Evolutionary conservation across 2,888 invertebrate species (phyloP).

Genomic region (Cinara cedri): DNA sequence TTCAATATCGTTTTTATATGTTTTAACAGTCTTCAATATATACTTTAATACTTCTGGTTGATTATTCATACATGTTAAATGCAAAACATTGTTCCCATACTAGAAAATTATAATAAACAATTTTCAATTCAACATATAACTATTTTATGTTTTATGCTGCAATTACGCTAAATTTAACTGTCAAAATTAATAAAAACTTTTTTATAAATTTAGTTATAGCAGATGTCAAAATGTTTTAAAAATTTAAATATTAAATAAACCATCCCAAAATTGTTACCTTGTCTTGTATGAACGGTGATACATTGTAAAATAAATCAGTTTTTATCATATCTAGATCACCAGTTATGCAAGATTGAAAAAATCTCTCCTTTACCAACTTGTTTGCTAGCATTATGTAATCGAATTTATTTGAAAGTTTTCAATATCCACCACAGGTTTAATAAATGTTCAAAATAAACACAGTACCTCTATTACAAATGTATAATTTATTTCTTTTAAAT

Average conservation of each 20-base stretch:
- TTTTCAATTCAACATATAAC: not conserved
- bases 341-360: constrained; percentile 22
- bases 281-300: constrained; percentile 14
- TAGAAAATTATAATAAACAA: constrained; percentile 2
- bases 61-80: constrained; percentile 38
- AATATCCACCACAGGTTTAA: too few species aligned
- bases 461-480: too few species aligned
- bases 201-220: not conserved
- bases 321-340: constrained; percentile 35
- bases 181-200: not conserved
- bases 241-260: not conserved
- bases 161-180: not conserved
- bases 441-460: too few species aligned
- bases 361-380: constrained; percentile 3
- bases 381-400: not conserved
- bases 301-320: constrained; percentile 21
- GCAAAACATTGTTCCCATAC: constrained; percentile 49
- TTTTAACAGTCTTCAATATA: constrained; percentile 28
- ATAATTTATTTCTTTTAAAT: too few species aligned
- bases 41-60: constrained; percentile 41
- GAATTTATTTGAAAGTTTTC: not conserved
- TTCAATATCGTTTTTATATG: constrained; percentile 68
- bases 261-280: constrained; percentile 10
- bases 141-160: too few species aligned
- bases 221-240: not conserved